phyloP scores from a whole-genome alignment of 2,113 vertebrate genomes.

The Paracanthobrama guichenoti region DNA sequence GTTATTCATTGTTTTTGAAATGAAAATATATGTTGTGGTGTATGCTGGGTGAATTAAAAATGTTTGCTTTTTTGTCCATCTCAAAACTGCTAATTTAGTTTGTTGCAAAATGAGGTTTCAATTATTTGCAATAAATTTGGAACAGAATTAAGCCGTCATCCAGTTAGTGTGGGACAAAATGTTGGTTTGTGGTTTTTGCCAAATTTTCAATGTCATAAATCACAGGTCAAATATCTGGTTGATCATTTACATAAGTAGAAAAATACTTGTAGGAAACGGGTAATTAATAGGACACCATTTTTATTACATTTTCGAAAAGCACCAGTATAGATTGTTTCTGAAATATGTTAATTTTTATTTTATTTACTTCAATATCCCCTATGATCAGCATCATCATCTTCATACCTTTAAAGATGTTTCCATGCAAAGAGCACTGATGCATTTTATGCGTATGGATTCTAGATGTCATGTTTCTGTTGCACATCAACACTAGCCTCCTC shows the following conservation, averaged over 20 bases:
- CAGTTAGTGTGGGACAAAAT: not conserved
- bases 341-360: not conserved
- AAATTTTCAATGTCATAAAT: not conserved
- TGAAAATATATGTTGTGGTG: not conserved
- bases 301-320: not conserved
- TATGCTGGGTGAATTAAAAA: not conserved
- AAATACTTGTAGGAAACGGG: not conserved
- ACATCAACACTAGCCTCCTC: not conserved
- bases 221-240: not conserved
- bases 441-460: not conserved
- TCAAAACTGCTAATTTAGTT: not conserved
- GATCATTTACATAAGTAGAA: not conserved
- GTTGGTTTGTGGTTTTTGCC: not conserved
- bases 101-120: not conserved
- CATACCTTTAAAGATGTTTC: not conserved
- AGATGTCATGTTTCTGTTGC: not conserved
- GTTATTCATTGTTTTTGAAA: not conserved
- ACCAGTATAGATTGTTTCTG: not conserved
- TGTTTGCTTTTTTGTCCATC: not conserved
- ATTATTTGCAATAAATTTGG: not conserved
- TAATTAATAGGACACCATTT: not conserved
- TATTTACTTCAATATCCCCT: not conserved
- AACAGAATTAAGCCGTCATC: not conserved
- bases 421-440: not conserved
- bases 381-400: not conserved